A percentile compares a stretch with the other conserved stretches of the same genome.
Evolutionary conservation across 2,888 invertebrate genomes (phyloP).

Genomic region (Agrilus biguttatus): DNA sequence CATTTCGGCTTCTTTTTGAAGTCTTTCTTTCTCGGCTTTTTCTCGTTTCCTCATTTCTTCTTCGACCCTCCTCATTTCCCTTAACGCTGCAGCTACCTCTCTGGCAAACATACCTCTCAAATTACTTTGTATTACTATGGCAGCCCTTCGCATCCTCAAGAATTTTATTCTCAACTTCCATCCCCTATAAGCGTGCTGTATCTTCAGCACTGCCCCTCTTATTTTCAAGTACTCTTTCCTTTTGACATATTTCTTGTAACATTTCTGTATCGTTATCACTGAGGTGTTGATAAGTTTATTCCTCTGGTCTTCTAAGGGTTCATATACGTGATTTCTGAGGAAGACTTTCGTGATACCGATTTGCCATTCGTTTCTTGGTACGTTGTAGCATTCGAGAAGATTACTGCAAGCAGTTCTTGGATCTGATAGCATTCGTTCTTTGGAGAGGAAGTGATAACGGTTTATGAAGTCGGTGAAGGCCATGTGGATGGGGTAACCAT

Average conservation of each 20-base stretch:
- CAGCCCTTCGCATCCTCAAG: conserved; percentile 66
- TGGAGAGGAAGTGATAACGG: conserved; percentile 60
- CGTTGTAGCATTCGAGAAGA: conserved; percentile 47
- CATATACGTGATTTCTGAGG: conserved; percentile 65
- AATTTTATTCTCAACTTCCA: conserved; percentile 75
- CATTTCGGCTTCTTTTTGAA: conserved; percentile 42
- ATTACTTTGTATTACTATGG: conserved; percentile 73
- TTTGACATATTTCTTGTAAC: conserved; percentile 50
- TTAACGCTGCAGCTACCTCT: conserved; percentile 71
- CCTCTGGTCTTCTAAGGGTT: conserved; percentile 69
- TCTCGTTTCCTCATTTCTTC: conserved; percentile 74
- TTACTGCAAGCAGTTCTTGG: conserved; percentile 31
- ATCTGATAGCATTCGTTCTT: conserved; percentile 33
- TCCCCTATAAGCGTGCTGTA: conserved; percentile 75
- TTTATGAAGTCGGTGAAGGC: conserved; percentile 59
- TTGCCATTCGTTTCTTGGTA: conserved; percentile 72
- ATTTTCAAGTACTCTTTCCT: conserved; percentile 52
- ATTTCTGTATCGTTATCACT: conserved; percentile 61
- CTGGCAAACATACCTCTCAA: conserved; percentile 80
- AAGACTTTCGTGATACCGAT: conserved; percentile 79
- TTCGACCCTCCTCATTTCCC: conserved; percentile 77
- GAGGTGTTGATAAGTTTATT: conserved; percentile 53
- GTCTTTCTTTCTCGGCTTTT: conserved; percentile 54
- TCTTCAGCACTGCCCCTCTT: conserved; percentile 51
- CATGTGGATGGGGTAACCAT: conserved; percentile 81